Conservation (phyloP, 2,797 vertebrate species). For the Scolopax bukidnonensis region DNA sequence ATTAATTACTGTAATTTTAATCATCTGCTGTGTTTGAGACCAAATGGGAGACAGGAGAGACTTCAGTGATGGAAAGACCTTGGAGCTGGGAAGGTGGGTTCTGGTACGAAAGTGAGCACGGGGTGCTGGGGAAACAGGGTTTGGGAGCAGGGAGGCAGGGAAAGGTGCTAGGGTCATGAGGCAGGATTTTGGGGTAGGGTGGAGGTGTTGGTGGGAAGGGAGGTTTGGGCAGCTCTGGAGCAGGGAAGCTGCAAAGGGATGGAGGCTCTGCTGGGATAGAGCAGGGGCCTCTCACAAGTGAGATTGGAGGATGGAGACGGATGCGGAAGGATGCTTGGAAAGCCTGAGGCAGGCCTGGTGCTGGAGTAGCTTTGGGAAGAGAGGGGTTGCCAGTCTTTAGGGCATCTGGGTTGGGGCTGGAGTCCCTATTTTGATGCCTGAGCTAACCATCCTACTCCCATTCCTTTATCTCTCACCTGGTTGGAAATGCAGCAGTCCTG, state of each 20-base stretch:
- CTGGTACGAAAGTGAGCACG: rapidly evolving
- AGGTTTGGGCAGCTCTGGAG: neutral
- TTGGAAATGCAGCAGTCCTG: neutral
- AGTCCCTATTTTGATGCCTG: neutral
- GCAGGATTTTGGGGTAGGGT: neutral
- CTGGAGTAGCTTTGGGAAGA: neutral
- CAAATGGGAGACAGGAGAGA: neutral
- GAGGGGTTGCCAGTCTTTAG: neutral
- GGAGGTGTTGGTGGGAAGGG: neutral
- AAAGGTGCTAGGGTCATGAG: neutral
- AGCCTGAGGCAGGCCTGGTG: neutral
- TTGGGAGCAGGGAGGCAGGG: neutral
- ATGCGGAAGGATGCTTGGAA: neutral
- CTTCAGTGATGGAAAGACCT: neutral
- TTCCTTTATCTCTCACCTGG: rapidly evolving
- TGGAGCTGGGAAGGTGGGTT: neutral
- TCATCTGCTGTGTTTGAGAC: neutral
- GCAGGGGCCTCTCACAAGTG: rapidly evolving
- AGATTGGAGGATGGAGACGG: neutral
- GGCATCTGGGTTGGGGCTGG: neutral
- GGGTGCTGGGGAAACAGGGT: neutral
- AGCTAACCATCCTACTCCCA: neutral
- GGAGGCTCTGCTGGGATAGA: neutral
- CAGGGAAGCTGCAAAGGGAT: neutral
- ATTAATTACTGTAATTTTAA: neutral